Evolutionary conservation across 2,888 invertebrate genomes (phyloP), one percentile per base, ranked within the genome.

Genomic region (Meteorus cinctellus): DNA sequence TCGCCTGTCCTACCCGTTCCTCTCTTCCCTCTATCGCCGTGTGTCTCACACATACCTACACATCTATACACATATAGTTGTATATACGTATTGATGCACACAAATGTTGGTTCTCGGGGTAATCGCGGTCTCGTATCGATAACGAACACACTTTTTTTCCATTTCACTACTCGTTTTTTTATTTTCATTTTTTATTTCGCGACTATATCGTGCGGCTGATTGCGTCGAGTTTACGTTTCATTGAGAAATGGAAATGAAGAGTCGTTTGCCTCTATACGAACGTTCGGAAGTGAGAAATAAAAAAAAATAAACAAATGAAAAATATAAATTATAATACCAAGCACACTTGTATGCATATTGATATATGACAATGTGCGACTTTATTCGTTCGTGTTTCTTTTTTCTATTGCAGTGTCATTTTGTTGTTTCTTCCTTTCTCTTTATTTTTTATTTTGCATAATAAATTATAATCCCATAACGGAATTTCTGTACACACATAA

Each of bases 1-100:
- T 79, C 77, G 78, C 78, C 76, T 77, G 76, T 79, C 81, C 81
- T 79, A 80, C 77, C 78, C 74, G 72, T 66, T 69, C 74, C 79
- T 76, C 78, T 77, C 75, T 75, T 74, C 77, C 76, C 78, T 78
- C 74, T 73, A 75, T 77, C 48, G n/a, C 8, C 24, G 19, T 55
- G 55, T 55, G 6, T 55, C n/a, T 6, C 73, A 3, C 75, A 34
- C 34, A 34, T 66, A 16, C 51, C 24, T 62, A 8, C 62, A 55
- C 10, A 1, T 19, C 2, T 19, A 19, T 10, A 19, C 19, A 4
- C n/a, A n/a, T 34, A 34, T 34, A 34, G 34, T 34, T 34, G 34
- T 8, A 41, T 41, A 41, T 12, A 12, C 12, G 41, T 41, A 41
- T 41, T 41, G 41, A 41, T 41, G 8, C 41, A 41, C 41, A 12